Evolutionary conservation across 2,888 invertebrate genomes (phyloP).

Genomic region (Caenorhabditis sulstoni): DNA sequence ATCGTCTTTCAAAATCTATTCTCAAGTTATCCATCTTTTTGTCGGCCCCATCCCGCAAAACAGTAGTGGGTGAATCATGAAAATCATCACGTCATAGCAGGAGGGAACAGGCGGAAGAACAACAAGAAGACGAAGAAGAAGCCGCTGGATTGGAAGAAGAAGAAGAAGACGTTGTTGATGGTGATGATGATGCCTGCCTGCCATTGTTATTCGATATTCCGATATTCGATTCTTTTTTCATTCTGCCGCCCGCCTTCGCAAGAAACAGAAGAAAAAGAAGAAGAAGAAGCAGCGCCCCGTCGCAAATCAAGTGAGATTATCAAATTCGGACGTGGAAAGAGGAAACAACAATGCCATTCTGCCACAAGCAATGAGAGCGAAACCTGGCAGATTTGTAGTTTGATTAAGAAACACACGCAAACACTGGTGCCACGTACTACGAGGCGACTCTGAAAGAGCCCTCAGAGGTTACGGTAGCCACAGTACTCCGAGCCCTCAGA

Average conservation of each 20-base stretch:
- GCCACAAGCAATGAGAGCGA: slow-evolving; percentile 29
- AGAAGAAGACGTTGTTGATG: slow-evolving; percentile 7
- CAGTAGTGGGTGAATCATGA: slow-evolving; percentile 19
- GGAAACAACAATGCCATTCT: slow-evolving; percentile 10
- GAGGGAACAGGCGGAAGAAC: neutral
- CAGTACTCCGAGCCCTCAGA: no score
- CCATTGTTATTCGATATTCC: slow-evolving; percentile 53
- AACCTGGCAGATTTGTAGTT: slow-evolving; percentile 19
- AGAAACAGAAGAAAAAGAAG: slow-evolving; percentile 4
- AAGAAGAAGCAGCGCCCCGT: neutral
- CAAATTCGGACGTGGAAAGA: slow-evolving; percentile 24
- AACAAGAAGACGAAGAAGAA: slow-evolving; percentile 4
- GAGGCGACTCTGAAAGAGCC: no score
- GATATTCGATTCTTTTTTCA: slow-evolving; percentile 51
- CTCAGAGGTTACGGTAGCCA: no score
- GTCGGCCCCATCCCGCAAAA: slow-evolving; percentile 24
- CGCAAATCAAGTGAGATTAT: slow-evolving; percentile 25
- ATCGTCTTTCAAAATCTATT: slow-evolving; percentile 41
- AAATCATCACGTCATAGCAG: slow-evolving; percentile 12
- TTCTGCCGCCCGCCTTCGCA: neutral
- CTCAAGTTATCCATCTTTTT: slow-evolving; percentile 41
- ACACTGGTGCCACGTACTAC: neutral
- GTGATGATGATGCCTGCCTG: slow-evolving; percentile 22
- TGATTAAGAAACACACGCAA: neutral
- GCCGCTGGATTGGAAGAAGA: slow-evolving; percentile 2